These are phyloP conservation scores for Sarcophilus harrisii DNA, from an alignment of 2,797 vertebrate species.

Conservation along the genomic window DNA sequence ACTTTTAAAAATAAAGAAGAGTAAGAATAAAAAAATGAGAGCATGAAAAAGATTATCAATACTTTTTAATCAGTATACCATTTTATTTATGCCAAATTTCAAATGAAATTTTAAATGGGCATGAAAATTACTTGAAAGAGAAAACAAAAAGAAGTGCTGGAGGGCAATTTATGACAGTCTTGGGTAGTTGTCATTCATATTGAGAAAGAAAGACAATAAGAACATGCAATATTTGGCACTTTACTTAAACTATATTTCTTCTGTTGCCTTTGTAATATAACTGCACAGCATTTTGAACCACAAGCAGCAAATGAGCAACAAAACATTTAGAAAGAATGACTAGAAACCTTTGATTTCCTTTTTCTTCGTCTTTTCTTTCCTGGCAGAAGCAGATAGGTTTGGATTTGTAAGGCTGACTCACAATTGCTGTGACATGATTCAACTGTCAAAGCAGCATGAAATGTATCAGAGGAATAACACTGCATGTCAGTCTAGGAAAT, in stretches of 20 bases:
- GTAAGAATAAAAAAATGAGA: neutral
- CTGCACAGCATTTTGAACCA: neutral
- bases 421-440: slow-evolving; percentile 35
- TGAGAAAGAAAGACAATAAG: neutral
- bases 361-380: neutral
- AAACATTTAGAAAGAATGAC: neutral
- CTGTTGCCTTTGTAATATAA: neutral
- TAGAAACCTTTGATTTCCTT: slow-evolving; percentile 42
- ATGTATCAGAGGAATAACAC: slow-evolving; percentile 43
- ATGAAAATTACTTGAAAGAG: neutral
- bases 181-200: neutral
- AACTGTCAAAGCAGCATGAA: slow-evolving; percentile 28
- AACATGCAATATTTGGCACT: neutral
- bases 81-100: neutral
- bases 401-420: slow-evolving; percentile 49
- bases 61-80: neutral
- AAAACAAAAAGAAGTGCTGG: neutral
- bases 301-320: slow-evolving; percentile 19
- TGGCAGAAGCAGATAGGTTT: slow-evolving; percentile 53
- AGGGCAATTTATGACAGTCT: neutral
- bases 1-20: neutral
- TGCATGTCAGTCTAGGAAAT: slow-evolving; percentile 58
- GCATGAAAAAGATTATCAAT: neutral
- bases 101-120: slow-evolving; percentile 1
- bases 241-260: neutral